Evolutionary conservation across 53 echinoderm and acorn worm genomes (phyloP), one percentile per base, ranked within the genome.

Genomic region (Zoroaster sp.): DNA sequence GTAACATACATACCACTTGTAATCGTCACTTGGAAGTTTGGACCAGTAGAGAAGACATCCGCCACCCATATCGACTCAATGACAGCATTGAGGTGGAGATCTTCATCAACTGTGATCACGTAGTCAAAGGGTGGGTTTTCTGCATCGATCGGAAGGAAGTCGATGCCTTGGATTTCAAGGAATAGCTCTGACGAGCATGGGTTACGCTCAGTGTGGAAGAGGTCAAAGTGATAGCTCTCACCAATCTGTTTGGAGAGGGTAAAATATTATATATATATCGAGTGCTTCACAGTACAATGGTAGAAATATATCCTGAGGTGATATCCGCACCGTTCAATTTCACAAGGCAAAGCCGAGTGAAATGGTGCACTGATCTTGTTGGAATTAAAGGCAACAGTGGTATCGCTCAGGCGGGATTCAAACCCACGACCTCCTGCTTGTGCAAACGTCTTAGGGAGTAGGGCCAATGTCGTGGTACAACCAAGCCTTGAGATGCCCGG

Each of bases 1-100:
- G 1, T 11, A 40, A 59, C 23, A 44, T 35, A 78, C 90, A 45
- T 75, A 97, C 97, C 97, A 44, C 52, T 82, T 2, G 89, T 66
- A 12, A 97, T 94, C 1, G 97, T 94, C 12, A 97, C 95, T 87
- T 94, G 94, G 41, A 88, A 97, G 42, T 74, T 87, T 9, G 97
- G 95, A 8, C 97, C 95, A 33, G 90, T 87, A 1, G 97, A 97
- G 93, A 97, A 97, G 15, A 87, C 94, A 44, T 97, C 97, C 0
- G 97, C 95, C 0, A 95, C 88, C 72, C 92, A 88, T 11, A 97
- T 76, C 1, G 97, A 95, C 37, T 97, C 91, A 23, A 97, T 52
- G 23, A 97, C 72, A n/a, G 89, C 94, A 66, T 92, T 44, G 15
- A 97, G 55, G n/a, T 89, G 66, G 4, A 94, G 89, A 8, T 92